Evolutionary conservation across 2,113 vertebrate species (phyloP), one percentile per base, ranked within the genome.

Genomic region (Melanostigma gelatinosum): DNA sequence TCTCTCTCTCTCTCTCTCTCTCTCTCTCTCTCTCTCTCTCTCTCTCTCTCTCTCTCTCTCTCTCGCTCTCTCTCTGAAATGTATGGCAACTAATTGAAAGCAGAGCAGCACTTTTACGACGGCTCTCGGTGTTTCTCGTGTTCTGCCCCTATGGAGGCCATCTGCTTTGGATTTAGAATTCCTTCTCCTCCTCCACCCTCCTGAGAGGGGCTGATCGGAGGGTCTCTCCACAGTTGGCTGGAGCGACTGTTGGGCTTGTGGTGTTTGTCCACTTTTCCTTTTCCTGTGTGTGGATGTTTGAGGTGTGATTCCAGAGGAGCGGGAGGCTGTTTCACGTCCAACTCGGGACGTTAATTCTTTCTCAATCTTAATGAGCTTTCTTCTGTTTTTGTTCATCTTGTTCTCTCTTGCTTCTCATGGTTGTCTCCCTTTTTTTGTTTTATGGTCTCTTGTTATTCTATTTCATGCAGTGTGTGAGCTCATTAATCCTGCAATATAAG

Each of bases 101-200:
- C 95, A 95, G 94, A 91, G 86, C 86, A 78, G 77, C 67, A 71
- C 80, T 90, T 93, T 93, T 91, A 93, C 85, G 83, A 91, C 66
- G 50, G 75, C 80, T 82, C 88, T 93, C 83, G 77, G 78, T 90
- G 89, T 92, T 94, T 92, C 86, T 94, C 76, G 69, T 90, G 90
- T 90, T 93, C 85, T 92, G 91, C 94, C 93, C 93, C 91, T 94
- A 93, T 91, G 83, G 92, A 93, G 91, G 92, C 92, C 95, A 96
- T 95, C 95, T 96, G 95, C 93, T 95, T 95, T 91, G 90, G 93
- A 95, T 96, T 96, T 95, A 93, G 90, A 87, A 86, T 88, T 90
- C 84, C 83, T 80, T 85, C 70, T 65, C 27, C 75, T 66, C 75
- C 78, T 71, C 84, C 80, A 64, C 73, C 68, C 87, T 87, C 81